Evolutionary conservation across 2,888 invertebrate genomes (phyloP).

Genomic region (Galerucella pusilla): DNA sequence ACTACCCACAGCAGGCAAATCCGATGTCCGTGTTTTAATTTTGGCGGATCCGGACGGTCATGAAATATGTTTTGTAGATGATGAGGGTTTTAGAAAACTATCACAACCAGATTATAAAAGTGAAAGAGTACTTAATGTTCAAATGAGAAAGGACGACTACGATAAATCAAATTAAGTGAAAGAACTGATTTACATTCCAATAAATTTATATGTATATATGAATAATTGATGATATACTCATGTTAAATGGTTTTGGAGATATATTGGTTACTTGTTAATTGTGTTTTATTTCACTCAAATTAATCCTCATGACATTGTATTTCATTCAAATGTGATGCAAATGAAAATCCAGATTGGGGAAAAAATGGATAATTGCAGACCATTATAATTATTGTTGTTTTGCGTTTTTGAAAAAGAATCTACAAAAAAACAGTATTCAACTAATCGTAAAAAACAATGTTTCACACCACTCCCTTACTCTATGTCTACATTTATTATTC

Average conservation of each 20-base stretch:
- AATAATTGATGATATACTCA: neutral
- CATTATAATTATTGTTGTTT: too few species aligned
- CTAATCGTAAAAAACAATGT: too few species aligned
- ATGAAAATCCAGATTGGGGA: too few species aligned
- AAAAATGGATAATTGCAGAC: too few species aligned
- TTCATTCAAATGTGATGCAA: too few species aligned
- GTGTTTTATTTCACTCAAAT: neutral
- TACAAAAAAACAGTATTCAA: too few species aligned
- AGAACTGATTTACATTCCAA: constrained; percentile 6
- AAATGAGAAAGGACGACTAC: constrained; percentile 76
- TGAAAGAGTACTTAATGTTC: constrained; percentile 81
- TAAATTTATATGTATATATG: neutral
- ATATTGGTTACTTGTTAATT: neutral
- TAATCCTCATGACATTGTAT: too few species aligned
- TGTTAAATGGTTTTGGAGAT: constrained; percentile 5
- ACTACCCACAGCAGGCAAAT: constrained; percentile 97
- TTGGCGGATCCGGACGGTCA: constrained; percentile 96
- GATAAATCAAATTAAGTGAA: constrained; percentile 41
- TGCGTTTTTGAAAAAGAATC: too few species aligned
- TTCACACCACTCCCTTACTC: too few species aligned
- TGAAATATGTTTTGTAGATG: constrained; percentile 99
- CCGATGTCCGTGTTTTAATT: constrained; percentile 95
- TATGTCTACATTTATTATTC: too few species aligned
- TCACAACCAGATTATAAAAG: constrained; percentile 88
- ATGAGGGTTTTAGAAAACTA: constrained; percentile 90